Percentiles rank a stretch among this genome's conserved stretches.
Evolutionary conservation across 2,888 invertebrate genomes (phyloP).

Genomic region (Rugalucina vietnamica): DNA sequence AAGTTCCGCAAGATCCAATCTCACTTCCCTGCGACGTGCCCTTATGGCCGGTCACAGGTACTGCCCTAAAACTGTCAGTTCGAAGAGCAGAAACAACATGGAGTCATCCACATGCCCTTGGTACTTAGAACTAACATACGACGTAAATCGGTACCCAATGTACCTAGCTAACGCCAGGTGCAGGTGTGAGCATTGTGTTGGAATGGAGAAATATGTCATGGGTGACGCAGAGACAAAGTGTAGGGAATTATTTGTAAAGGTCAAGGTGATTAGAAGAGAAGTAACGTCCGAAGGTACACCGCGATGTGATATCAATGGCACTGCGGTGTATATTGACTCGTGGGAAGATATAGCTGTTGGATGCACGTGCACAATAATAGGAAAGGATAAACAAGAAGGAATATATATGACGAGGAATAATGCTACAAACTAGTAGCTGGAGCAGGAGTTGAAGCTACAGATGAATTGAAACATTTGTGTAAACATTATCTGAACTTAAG

Average conservation of each 20-base stretch:
- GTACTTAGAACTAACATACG: neutral
- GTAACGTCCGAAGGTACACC: neutral
- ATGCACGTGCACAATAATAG: neutral
- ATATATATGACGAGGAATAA: no score
- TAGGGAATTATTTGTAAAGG: neutral
- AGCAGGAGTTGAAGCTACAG: no score
- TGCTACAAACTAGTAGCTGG: no score
- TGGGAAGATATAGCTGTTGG: neutral
- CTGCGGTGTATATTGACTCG: neutral
- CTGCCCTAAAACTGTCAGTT: neutral
- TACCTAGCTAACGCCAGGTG: neutral
- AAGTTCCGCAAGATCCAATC: neutral
- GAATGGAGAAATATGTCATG: neutral
- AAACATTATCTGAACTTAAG: no score
- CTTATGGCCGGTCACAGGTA: neutral
- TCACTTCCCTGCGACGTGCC: neutral
- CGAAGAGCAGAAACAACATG: neutral
- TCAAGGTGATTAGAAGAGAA: neutral
- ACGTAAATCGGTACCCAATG: neutral
- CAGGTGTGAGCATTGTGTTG: neutral
- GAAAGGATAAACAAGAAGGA: neutral
- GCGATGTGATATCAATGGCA: neutral
- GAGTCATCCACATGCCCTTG: conserved; percentile 1
- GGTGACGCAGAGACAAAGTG: neutral
- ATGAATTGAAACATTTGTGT: no score